Evolutionary conservation across 1,140 invertebrate species (phyloP).

Genomic region (Drosophila equinoxialis): DNA sequence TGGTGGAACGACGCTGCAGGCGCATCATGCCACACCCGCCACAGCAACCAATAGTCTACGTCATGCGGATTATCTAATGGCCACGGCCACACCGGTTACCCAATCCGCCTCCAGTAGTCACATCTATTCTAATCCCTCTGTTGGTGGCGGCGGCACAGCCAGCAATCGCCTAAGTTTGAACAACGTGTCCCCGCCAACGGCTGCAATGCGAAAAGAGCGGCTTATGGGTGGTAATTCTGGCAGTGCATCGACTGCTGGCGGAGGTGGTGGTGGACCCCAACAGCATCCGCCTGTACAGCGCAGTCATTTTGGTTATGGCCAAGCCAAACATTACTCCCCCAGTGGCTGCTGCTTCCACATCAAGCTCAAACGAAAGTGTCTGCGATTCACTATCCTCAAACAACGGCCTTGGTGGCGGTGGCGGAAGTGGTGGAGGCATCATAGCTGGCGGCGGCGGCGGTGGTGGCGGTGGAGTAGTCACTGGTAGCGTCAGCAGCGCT

Average conservation of each 20-base stretch:
- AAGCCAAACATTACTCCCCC: constrained; percentile 71
- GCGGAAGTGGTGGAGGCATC: constrained; percentile 16
- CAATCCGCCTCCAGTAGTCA: constrained; percentile 62
- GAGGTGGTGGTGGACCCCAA: constrained; percentile 50
- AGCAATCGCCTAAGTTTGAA: constrained; percentile 65
- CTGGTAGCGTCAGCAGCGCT: constrained; percentile 35
- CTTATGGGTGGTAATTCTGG: constrained; percentile 36
- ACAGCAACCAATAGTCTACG: constrained; percentile 65
- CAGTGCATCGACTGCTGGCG: background rate
- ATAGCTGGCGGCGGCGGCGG: constrained; percentile 13
- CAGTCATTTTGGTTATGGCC: constrained; percentile 65
- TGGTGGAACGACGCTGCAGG: constrained; percentile 49
- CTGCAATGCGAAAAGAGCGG: constrained; percentile 67
- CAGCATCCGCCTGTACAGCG: constrained; percentile 77
- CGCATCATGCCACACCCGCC: constrained; percentile 69
- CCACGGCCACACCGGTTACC: constrained; percentile 70
- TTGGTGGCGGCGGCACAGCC: constrained; percentile 5
- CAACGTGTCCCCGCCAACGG: constrained; percentile 73
- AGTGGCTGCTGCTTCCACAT: constrained; percentile 83
- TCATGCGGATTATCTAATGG: constrained; percentile 69
- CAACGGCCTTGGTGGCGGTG: constrained; percentile 67
- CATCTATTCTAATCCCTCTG: constrained; percentile 58
- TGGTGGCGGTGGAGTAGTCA: constrained; percentile 13
- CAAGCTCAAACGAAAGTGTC: constrained; percentile 90
- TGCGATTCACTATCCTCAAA: constrained; percentile 85